These are phyloP conservation scores for Anguilla megastoma DNA, from an alignment of 2,797 vertebrate genomes.

Conservation along the genomic window DNA sequence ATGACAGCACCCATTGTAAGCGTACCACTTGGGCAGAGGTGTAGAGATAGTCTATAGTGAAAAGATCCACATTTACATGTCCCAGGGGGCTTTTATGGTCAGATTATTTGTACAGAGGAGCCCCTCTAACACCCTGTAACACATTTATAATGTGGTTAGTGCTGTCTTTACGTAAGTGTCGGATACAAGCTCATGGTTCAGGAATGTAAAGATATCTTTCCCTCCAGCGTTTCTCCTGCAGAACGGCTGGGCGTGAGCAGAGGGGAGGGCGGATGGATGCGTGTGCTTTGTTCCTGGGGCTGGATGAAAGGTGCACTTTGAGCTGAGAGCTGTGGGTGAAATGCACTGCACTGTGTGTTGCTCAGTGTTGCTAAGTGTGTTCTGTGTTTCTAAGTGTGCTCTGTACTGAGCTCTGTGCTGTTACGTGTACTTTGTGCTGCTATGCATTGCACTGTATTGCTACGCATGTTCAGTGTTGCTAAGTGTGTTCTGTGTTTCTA, in stretches of 20 bases:
- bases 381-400: conserved; percentile 37
- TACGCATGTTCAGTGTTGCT: no score
- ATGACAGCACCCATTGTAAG: no score
- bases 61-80: neutral
- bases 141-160: neutral
- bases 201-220: neutral
- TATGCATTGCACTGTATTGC: neutral
- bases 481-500: no score
- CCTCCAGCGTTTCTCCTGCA: neutral
- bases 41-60: neutral
- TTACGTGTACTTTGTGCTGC: neutral
- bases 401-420: conserved; percentile 63
- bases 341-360: conserved; percentile 12
- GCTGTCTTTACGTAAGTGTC: neutral
- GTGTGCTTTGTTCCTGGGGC: neutral
- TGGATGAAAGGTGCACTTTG: neutral
- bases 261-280: neutral
- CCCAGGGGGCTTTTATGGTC: neutral
- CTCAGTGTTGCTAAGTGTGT: no score
- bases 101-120: neutral
- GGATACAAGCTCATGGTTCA: neutral
- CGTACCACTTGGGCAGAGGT: neutral
- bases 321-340: neutral
- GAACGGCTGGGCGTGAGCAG: neutral
- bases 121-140: neutral